Evolutionary conservation across 2,888 invertebrate species (phyloP).

Genomic region (Drosophila vallismaia): DNA sequence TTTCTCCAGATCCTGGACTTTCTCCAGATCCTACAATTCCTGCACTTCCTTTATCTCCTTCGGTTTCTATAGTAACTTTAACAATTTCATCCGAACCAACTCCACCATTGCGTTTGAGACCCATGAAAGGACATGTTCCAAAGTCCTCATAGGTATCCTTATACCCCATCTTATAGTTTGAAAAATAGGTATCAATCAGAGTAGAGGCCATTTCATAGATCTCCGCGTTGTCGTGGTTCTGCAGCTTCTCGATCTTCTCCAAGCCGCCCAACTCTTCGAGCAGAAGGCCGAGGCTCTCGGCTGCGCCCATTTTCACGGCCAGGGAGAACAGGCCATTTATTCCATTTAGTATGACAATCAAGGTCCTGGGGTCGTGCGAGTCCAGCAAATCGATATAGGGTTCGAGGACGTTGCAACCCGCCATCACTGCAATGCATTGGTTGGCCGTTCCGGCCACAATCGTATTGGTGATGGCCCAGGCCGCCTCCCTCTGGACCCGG

Average conservation of each 20-base stretch:
- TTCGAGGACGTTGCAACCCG: slow-evolving; percentile 85
- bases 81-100: background rate
- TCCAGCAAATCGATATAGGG: slow-evolving; percentile 88
- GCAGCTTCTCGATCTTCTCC: slow-evolving; percentile 94
- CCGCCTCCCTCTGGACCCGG: slow-evolving; percentile 94
- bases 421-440: slow-evolving; percentile 84
- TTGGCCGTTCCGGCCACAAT: slow-evolving; percentile 92
- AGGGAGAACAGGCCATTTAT: slow-evolving; percentile 89
- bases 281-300: slow-evolving; percentile 90
- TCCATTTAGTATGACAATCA: slow-evolving; percentile 91
- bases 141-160: background rate
- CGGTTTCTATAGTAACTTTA: no score
- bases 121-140: no score
- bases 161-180: background rate
- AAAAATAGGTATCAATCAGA: slow-evolving; percentile 91
- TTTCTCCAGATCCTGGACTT: no score
- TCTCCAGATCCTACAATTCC: no score
- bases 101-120: background rate
- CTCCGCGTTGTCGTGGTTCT: slow-evolving; percentile 95
- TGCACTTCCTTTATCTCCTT: no score
- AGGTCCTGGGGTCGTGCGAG: slow-evolving; percentile 89
- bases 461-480: slow-evolving; percentile 97
- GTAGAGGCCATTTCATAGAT: slow-evolving; percentile 90
- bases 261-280: slow-evolving; percentile 96
- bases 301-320: slow-evolving; percentile 85